Base-by-base conservation (phyloP, 2,797 vertebrate genomes). In the Myotis planiceps region DNA sequence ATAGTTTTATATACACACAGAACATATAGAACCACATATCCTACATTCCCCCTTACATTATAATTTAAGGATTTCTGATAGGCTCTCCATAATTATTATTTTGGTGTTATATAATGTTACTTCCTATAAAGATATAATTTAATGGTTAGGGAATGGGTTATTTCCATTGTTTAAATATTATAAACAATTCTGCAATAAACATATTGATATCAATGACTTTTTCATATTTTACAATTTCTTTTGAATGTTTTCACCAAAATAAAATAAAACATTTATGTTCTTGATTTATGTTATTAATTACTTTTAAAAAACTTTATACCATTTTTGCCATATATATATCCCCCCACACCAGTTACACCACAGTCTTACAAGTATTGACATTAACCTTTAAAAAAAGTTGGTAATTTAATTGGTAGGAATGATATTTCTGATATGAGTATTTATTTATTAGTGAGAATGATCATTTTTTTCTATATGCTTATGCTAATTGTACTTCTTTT, bases 401-500 rank as follows among this genome's bases (percentile, higher is more conserved):
- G 23, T 87, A 72, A 84, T 71, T 78, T 82, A 72, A 71, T 45
- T 74, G 19, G 37, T 92, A 15, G 1, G 78, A 93, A 18, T 94
- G 25, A 78, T 19, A 32, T 34, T 75, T 79, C n/a, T 76, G 34
- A 87, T 65, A 88, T 58, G 13, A 76, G 1, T 19, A 66, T 79
- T 85, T 90, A 3, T 23, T 79, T 58, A 79, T 90, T 93, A 49
- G 12, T 55, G 9, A 95, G 79, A 85, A 92, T 18, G 14, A 79
- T 23, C 4, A 49, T 58, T 89, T 47, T 51, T 72, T 76, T 8
- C 8, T 84, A 37, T 15, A 23, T 51, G 32, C 16, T 74, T 90
- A 88, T 58, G 68, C 14, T 88, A 92, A 65, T 85, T 88, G 13
- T 75, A 69, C 87, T 95, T 79, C 14, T 85, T 91, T 81, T 81